Base-by-base conservation (phyloP, 1,140 invertebrate genomes). In the Trichonephila clavata region DNA sequence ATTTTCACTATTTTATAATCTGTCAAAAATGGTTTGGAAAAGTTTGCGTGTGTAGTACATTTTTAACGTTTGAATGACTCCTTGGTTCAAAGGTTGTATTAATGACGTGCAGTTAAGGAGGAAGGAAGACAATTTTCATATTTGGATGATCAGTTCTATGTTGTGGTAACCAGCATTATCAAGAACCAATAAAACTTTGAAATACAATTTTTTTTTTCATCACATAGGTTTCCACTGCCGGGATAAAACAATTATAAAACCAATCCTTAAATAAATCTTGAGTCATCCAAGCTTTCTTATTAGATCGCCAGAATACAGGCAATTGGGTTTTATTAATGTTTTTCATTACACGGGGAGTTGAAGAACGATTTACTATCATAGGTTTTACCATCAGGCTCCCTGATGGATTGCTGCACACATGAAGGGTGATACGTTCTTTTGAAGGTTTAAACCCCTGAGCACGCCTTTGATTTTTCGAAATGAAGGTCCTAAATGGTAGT, bases 361-460 rank as follows among this genome's bases (percentile, higher is more conserved):
- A 94, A 60, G 95, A 95, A 89, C 95, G 94, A 95, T 96, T 95
- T 77, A 96, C 95, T 43, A 96, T 92, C 84, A 96, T 91, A 77
- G 95, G 95, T 95, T 96, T 96, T 43, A 96, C 90, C 63, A 95
- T 95, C 39, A 94, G 95, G 95, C 96, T 95, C n/a, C 96, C 95
- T 92, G 94, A 95, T 92, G 95, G 95, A 95, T 96, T 96, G 63
- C 94, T 95, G 92, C 95, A 95, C 32, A 96, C 93, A n/a, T 96
- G 93, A 89, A 96, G 94, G 94, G 96, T 96, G 5, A 96, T 65
- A 71, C 96, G 94, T 95, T 96, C 96, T 94, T 96, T 96, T 27
- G 94, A 95, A 50, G 95, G 95, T 95, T 96, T 96, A 94, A 95
- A 95, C 71, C 96, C 96, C 24, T 95, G 94, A 89, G 95, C 94